These are phyloP conservation scores for Acrobasis consociella DNA, from an alignment of 2,888 invertebrate genomes.

Conservation along the genomic window DNA sequence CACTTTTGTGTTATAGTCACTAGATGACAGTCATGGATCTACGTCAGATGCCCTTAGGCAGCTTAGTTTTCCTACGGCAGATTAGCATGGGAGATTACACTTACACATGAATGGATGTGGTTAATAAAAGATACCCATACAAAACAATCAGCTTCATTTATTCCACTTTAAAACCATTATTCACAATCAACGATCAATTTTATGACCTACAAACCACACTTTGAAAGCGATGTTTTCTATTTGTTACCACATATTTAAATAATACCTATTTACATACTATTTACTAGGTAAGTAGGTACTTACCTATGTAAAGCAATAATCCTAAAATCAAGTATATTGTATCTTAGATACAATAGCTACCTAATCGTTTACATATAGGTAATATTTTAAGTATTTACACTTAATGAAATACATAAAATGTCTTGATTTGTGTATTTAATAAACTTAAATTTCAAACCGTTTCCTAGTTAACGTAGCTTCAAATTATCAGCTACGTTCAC, in stretches of 20 bases:
- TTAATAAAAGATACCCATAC: constrained; percentile 17
- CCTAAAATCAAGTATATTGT: too few species aligned
- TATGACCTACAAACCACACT: not conserved
- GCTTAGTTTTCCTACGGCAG: too few species aligned
- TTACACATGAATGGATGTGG: not conserved
- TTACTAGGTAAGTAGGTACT: not conserved
- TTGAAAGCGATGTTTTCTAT: constrained; percentile 20
- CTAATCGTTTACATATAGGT: too few species aligned
- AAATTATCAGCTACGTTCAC: constrained; percentile 2
- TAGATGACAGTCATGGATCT: too few species aligned
- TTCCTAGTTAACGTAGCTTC: constrained; percentile 25
- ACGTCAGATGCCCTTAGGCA: too few species aligned
- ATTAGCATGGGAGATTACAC: too few species aligned
- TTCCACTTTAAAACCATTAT: constrained; percentile 37
- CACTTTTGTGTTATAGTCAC: too few species aligned
- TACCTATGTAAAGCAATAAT: not conserved
- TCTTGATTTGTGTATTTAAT: constrained; percentile 40
- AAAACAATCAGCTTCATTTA: constrained; percentile 48
- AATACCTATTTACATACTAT: not conserved
- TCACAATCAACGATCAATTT: constrained; percentile 20
- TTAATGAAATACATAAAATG: not conserved
- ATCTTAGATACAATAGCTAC: not conserved
- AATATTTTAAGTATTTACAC: constrained; percentile 4
- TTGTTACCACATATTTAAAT: not conserved
- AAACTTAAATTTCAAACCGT: constrained; percentile 54